Base-by-base conservation (phyloP, 2,797 vertebrate genomes). In the Lindbergichthys nudifrons region DNA sequence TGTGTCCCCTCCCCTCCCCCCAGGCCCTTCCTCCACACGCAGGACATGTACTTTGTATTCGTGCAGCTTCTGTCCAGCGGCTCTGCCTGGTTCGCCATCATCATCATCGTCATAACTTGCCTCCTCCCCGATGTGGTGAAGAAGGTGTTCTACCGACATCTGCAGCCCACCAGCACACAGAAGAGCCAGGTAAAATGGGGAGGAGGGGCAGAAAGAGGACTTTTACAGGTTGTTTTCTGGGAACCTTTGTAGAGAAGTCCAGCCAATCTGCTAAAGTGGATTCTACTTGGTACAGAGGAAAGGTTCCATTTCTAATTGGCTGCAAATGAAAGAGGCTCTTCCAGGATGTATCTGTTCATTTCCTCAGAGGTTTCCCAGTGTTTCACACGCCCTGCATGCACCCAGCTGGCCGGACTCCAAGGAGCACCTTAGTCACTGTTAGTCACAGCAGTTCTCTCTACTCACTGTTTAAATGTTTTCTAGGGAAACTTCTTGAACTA, bases 1-100 rank as follows among this genome's bases (percentile, higher is more conserved):
- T 23, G 18, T 73, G 6, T 74, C 21, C 36, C 43, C 53, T 51
- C 21, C 16, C 0, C 16, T 53, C 52, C 61, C 80, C 80, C 5
- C 92, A 99, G 98, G 98, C 97, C 98, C 0, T 99, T 99, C 94
- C 95, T 97, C 82, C 95, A 97, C 86, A 97, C 96, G 70, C 97
- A 99, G 94, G 96, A 98, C 92, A 98, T 98, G 97, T 99, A 99
- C 92, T 98, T 97, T 70, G 97, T 99, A 71, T 99, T 99, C 79
- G 95, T 98, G 85, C 96, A 99, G 45, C 94, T 99, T 79, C 92
- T 99, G 50, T 98, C 98, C 91, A 98, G 98, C 79, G 97, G 97
- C 72, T 98, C 97, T 1, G 97, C 95, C 84, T 99, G 98, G 98
- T 97, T 99, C 77, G 96, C 97, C 93, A 97, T 99, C 87, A 95